phyloP scores from a whole-genome alignment of 1,140 invertebrate species.

The Drosophila kepulauana region DNA sequence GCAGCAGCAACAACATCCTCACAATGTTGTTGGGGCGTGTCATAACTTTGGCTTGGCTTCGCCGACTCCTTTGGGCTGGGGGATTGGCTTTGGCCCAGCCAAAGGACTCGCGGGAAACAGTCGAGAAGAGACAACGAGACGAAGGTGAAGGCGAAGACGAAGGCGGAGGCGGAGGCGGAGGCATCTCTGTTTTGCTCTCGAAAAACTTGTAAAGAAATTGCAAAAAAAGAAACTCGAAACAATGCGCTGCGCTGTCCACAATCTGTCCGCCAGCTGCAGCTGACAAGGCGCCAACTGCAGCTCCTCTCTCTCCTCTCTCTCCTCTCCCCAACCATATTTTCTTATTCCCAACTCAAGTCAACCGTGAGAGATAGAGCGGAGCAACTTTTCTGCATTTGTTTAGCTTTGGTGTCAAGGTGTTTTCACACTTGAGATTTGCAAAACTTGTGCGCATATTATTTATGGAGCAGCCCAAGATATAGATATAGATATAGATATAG shows the following conservation, averaged over 20 bases:
- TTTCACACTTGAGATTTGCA: slow-evolving; percentile 74
- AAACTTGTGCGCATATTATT: slow-evolving; percentile 29
- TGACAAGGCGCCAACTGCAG: slow-evolving; percentile 67
- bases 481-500: slow-evolving; percentile 34
- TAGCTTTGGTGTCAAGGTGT: slow-evolving; percentile 72
- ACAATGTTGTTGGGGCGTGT: slow-evolving; percentile 53
- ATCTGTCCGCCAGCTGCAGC: slow-evolving; percentile 49
- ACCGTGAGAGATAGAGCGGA: slow-evolving; percentile 26
- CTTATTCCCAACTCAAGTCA: neutral
- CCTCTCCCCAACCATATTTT: neutral
- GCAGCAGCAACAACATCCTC: neutral
- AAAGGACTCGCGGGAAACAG: slow-evolving; percentile 49
- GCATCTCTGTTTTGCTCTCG: neutral
- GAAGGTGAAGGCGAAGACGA: neutral
- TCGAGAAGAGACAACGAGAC: slow-evolving; percentile 10
- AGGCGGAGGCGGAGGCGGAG: too few species aligned
- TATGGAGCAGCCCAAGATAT: slow-evolving; percentile 1
- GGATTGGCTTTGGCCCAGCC: slow-evolving; percentile 48
- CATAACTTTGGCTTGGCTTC: slow-evolving; percentile 64
- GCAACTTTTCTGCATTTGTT: slow-evolving; percentile 68
- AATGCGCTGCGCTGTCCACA: slow-evolving; percentile 2
- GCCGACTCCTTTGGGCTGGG: slow-evolving; percentile 2
- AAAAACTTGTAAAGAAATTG: slow-evolving; percentile 26
- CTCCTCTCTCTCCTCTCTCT: neutral
- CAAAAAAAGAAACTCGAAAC: slow-evolving; percentile 27